Evolutionary conservation across 2,113 vertebrate species (phyloP).

Genomic region (Colinus virginianus): DNA sequence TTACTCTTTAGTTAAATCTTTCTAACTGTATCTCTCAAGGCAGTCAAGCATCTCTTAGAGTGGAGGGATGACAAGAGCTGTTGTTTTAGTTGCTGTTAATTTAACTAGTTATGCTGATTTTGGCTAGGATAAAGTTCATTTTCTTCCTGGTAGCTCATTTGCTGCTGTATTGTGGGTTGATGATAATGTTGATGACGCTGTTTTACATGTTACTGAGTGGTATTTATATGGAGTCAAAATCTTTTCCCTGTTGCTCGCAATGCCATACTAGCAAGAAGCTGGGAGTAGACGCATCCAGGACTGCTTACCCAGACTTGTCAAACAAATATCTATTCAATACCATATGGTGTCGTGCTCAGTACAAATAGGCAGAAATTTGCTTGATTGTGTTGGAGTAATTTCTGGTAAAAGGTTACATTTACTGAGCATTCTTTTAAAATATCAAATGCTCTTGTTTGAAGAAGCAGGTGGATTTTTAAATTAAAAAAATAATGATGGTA

Average conservation of each 20-base stretch:
- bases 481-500: background rate
- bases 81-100: background rate
- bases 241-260: background rate
- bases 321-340: background rate
- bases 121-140: background rate
- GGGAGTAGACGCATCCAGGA: background rate
- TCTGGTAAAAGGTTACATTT: background rate
- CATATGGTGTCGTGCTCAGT: background rate
- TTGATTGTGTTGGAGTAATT: background rate
- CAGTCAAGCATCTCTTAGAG: accelerated
- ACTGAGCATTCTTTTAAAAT: background rate
- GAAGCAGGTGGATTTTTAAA: background rate
- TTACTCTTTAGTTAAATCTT: background rate
- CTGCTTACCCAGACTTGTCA: background rate
- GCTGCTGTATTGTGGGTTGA: background rate
- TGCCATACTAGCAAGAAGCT: background rate
- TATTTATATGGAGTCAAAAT: background rate
- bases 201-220: background rate
- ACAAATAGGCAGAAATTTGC: background rate
- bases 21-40: background rate
- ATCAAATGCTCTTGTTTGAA: background rate
- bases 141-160: background rate
- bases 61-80: background rate
- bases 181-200: background rate
- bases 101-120: background rate